Evolutionary conservation across 2,888 invertebrate genomes (phyloP).

Genomic region (Chymomyza procnemis): DNA sequence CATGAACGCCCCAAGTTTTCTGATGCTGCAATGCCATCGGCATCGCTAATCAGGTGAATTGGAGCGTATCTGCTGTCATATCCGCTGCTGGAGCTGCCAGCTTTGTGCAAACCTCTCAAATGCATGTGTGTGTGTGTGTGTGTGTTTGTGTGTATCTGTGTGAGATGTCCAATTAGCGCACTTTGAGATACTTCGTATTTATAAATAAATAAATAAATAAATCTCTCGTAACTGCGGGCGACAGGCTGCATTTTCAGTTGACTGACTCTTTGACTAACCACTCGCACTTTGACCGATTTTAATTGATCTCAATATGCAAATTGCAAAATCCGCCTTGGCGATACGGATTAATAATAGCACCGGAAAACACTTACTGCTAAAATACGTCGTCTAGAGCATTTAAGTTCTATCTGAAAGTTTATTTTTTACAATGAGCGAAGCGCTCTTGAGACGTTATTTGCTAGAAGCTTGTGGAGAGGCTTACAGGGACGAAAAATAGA

Average conservation of each 20-base stretch:
- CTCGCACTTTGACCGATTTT: constrained; percentile 42
- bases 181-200: constrained; percentile 52
- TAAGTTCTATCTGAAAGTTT: not conserved
- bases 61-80: constrained; percentile 48
- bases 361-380: not conserved
- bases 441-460: not conserved
- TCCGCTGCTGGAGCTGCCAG: constrained; percentile 19
- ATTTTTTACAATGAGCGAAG: not conserved
- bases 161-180: constrained; percentile 58
- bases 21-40: not conserved
- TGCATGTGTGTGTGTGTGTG: not conserved
- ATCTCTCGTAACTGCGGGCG: constrained; percentile 7
- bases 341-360: not conserved
- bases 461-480: too few species aligned
- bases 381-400: not conserved
- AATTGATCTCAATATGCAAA: constrained; percentile 42
- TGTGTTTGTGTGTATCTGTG: constrained; percentile 1
- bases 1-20: not conserved
- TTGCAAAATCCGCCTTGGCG: not conserved
- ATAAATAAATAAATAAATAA: constrained; percentile 34
- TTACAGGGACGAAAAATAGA: too few species aligned
- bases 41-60: constrained; percentile 45
- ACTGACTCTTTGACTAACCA: constrained; percentile 32
- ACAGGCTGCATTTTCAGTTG: constrained; percentile 20
- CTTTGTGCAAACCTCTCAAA: not conserved